Evolutionary conservation across 2,113 vertebrate species (phyloP), one percentile per base, ranked within the genome.

Genomic region (Dicrurus megarhynchus): DNA sequence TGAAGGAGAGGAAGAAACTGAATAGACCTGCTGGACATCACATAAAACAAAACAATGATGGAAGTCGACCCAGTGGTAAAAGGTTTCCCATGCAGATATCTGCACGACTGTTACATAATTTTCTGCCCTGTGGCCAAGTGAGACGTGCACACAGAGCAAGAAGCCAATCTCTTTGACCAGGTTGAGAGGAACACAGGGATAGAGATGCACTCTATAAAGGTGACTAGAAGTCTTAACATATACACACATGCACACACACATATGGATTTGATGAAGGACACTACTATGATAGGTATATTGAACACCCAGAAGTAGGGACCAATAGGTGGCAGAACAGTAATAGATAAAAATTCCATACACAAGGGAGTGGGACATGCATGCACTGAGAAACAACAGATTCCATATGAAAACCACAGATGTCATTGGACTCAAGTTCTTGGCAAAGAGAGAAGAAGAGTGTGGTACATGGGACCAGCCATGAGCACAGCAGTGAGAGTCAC

Each of bases 201-300:
- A 50, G 56, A 60, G 19, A 20, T 8, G 14, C 28, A 23, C 7
- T 32, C 20, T 68, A 15, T 17, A 53, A 89, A 77, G 15, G 46
- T 9, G 3, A 49, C 7, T 49, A 55, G 55, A 55, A 69, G 15
- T 30, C 42, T 33, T 74, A 32, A 83, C 4, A 20, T 18, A n/a
- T 1, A 19, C 16, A n/a, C 11, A 68, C 1, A 89, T 3, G 4
- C 7, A 30, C 19, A 12, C 7, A 49, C 8, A 35, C 0, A 11
- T 7, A 33, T 5, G 3, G 21, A 61, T 91, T 47, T 77, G 35
- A 71, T 57, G 24, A 67, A 50, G 21, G 67, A 15, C 22, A 47
- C 84, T 39, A 67, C 11, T 47, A 9, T 13, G 23, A 47, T 1
- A 5, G 13, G 19, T 37, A 12, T 47, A 67, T 47, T 13, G 30